Percentiles rank a stretch among this genome's conserved stretches.
These are phyloP conservation scores for Lydus trimaculatus DNA, from an alignment of 2,888 invertebrate genomes.

Conservation along the genomic window DNA sequence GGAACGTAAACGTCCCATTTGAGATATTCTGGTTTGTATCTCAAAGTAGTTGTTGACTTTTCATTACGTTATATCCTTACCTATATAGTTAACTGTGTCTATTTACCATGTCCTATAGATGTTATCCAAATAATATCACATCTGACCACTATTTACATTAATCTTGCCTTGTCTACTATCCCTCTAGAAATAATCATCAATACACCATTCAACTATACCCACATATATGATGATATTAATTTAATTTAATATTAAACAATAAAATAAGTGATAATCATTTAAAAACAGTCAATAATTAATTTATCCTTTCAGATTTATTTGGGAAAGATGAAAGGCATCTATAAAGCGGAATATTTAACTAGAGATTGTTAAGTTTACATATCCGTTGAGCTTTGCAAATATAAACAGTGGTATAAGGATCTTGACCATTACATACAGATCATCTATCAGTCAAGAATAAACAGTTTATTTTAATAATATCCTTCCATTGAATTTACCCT, in stretches of 20 bases:
- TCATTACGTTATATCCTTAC: conserved; percentile 52
- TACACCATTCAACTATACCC: not conserved
- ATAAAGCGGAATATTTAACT: conserved; percentile 36
- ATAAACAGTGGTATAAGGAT: conserved; percentile 42
- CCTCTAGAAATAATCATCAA: conserved; percentile 17
- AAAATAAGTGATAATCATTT: not conserved
- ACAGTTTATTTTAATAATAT: conserved; percentile 31
- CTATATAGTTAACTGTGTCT: conserved; percentile 45
- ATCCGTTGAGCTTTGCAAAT: conserved; percentile 45
- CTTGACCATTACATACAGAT: conserved; percentile 42
- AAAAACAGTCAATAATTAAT: not conserved
- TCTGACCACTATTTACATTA: conserved; percentile 40
- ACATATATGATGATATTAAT: not conserved
- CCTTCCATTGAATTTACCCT: conserved; percentile 13
- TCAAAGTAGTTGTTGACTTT: conserved; percentile 50
- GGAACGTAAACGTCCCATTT: conserved; percentile 21
- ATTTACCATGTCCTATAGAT: conserved; percentile 48
- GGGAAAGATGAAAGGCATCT: conserved; percentile 27
- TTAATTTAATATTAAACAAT: not conserved
- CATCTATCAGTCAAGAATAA: conserved; percentile 45
- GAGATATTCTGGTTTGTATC: conserved; percentile 19
- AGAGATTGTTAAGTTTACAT: conserved; percentile 44
- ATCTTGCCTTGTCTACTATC: conserved; percentile 17
- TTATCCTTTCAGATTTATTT: not conserved
- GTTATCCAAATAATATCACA: conserved; percentile 48